Evolutionary conservation across 1,140 invertebrate species (phyloP).

Genomic region (Rhopalosiphum padi): DNA sequence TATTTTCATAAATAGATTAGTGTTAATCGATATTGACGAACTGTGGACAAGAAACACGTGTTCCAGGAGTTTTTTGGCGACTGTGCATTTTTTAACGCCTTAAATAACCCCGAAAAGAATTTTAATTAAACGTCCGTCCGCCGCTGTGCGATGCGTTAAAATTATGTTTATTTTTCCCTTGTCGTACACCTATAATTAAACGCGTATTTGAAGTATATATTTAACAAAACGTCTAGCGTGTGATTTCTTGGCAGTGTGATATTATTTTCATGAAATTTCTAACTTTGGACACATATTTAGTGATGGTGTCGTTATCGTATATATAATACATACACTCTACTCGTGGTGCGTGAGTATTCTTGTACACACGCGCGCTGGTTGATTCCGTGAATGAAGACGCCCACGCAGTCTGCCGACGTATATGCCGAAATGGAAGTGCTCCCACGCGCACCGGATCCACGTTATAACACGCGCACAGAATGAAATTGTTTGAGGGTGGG

Average conservation of each 20-base stretch:
- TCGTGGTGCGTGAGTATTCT: background rate
- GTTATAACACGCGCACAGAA: background rate
- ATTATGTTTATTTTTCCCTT: background rate
- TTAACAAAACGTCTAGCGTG: constrained; percentile 12
- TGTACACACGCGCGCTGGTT: background rate
- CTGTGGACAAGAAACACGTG: constrained; percentile 1
- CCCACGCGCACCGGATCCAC: constrained; percentile 12
- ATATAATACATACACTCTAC: background rate
- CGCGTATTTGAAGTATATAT: constrained; percentile 30
- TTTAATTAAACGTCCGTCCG: constrained; percentile 44
- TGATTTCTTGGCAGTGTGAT: constrained; percentile 39
- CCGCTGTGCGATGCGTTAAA: background rate
- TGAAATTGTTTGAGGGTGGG: background rate
- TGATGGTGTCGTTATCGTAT: background rate
- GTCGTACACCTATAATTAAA: constrained; percentile 17
- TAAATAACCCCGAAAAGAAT: constrained; percentile 43
- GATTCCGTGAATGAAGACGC: constrained; percentile 51
- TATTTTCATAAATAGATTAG: background rate
- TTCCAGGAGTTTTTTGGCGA: constrained; percentile 13
- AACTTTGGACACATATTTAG: background rate
- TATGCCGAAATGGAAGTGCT: background rate
- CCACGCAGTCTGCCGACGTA: constrained; percentile 32
- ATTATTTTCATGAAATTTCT: constrained; percentile 28
- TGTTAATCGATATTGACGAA: background rate
- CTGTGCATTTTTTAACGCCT: constrained; percentile 31